Percentiles rank a stretch among this genome's conserved stretches.
Conservation (phyloP, 37 sponge, comb jelly and placozoan species). For the Amphimedon queenslandica region DNA sequence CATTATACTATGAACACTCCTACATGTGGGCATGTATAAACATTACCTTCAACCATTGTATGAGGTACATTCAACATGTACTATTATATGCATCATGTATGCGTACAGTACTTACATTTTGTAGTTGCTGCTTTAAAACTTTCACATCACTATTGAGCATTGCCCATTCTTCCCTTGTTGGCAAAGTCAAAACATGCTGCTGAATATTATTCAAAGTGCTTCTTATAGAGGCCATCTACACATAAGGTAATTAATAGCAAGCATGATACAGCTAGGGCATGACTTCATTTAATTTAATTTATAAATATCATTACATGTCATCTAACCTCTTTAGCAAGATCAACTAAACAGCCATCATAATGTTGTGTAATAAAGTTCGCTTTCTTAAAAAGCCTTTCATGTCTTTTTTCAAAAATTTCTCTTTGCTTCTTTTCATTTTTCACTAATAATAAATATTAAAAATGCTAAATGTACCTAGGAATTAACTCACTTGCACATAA, state of each 20-base stretch:
- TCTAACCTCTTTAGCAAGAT: conserved; percentile 55
- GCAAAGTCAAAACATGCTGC: too few relatives aligned
- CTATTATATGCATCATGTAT: too few relatives aligned
- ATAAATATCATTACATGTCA: too few relatives aligned
- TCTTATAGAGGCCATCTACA: too few relatives aligned
- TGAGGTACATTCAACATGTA: neutral
- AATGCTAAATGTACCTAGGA: neutral
- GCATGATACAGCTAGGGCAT: too few relatives aligned
- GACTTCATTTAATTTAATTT: too few relatives aligned
- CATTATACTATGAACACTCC: too few relatives aligned
- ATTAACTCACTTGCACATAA: neutral
- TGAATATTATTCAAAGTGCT: too few relatives aligned
- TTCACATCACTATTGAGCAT: too few relatives aligned
- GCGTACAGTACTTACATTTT: neutral
- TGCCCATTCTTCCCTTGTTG: too few relatives aligned
- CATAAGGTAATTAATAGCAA: too few relatives aligned
- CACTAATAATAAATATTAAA: conserved; percentile 17
- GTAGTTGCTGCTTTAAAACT: neutral
- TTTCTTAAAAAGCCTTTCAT: conserved; percentile 13
- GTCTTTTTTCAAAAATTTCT: conserved; percentile 24
- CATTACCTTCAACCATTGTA: neutral
- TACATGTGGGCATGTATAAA: too few relatives aligned
- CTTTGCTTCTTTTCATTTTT: conserved; percentile 43
- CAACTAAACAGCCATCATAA: conserved; percentile 54
- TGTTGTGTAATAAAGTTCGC: conserved; percentile 31